Conservation (phyloP, 2,888 invertebrate genomes). For the Lasioglossum lativentre region DNA sequence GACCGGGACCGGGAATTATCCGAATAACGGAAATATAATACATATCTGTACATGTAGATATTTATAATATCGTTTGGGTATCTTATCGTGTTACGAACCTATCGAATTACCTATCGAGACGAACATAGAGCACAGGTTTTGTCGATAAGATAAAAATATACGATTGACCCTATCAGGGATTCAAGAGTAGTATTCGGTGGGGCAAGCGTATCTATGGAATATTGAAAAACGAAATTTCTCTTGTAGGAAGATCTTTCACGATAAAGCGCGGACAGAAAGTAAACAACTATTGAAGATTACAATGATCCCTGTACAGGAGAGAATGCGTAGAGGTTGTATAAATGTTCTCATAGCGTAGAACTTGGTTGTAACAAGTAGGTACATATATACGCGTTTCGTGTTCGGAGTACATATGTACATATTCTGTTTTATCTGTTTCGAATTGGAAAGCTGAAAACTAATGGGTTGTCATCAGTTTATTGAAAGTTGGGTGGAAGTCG, state of each 20-base stretch:
- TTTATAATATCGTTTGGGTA: not conserved
- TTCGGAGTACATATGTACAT: too few species aligned
- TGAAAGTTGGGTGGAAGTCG: not conserved
- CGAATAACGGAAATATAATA: not conserved
- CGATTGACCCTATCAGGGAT: constrained; percentile 7
- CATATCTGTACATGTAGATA: not conserved
- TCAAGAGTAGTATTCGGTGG: not conserved
- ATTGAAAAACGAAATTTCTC: not conserved
- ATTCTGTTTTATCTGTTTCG: not conserved
- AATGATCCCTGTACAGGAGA: not conserved
- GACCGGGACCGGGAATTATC: not conserved
- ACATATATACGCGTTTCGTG: not conserved
- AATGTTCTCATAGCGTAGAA: not conserved
- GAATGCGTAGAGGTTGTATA: not conserved
- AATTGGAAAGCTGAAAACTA: not conserved
- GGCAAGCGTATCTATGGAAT: not conserved
- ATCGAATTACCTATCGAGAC: constrained; percentile 27
- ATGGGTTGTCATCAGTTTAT: not conserved
- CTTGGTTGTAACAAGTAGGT: not conserved
- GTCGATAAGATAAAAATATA: constrained; percentile 49
- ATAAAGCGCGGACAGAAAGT: not conserved
- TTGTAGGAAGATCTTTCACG: not conserved
- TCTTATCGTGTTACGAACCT: constrained; percentile 26
- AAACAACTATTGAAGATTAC: not conserved
- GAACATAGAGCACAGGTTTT: constrained; percentile 10